These are phyloP conservation scores for Neodiprion virginianus DNA, from an alignment of 1,140 invertebrate species.

Conservation along the genomic window DNA sequence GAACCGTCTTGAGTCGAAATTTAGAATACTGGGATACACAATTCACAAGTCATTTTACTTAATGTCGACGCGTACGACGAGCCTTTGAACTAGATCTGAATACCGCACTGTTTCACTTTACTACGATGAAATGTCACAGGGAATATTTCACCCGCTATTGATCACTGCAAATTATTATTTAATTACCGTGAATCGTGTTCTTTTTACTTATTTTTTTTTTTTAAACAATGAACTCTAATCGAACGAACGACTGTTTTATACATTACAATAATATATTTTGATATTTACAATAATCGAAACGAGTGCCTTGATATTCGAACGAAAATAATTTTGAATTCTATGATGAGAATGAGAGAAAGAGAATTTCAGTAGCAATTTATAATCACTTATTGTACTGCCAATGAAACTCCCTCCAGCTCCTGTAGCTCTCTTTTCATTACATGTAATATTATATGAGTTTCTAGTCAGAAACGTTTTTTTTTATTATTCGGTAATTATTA, in stretches of 20 bases:
- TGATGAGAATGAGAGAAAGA: background rate
- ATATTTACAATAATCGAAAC: background rate
- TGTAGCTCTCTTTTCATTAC: constrained; percentile 44
- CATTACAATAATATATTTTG: background rate
- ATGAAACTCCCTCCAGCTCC: constrained; percentile 55
- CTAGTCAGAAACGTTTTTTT: constrained; percentile 56
- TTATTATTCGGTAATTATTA: background rate
- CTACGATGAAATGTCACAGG: no score
- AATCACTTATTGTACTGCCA: constrained; percentile 39
- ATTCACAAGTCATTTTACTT: no score
- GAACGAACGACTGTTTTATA: constrained; percentile 6
- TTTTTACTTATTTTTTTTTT: background rate
- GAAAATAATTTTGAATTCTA: background rate
- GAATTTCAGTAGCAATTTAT: background rate
- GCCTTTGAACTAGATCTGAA: no score
- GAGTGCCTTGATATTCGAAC: constrained; percentile 4
- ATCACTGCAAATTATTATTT: no score
- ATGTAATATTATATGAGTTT: constrained; percentile 41
- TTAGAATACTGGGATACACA: no score
- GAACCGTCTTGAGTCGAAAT: no score
- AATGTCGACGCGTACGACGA: no score
- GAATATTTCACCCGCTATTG: no score
- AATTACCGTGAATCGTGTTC: no score
- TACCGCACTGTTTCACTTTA: no score
- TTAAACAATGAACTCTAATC: background rate